Evolutionary conservation across 2,888 invertebrate genomes (phyloP).

Genomic region (Ethmia dodecea): DNA sequence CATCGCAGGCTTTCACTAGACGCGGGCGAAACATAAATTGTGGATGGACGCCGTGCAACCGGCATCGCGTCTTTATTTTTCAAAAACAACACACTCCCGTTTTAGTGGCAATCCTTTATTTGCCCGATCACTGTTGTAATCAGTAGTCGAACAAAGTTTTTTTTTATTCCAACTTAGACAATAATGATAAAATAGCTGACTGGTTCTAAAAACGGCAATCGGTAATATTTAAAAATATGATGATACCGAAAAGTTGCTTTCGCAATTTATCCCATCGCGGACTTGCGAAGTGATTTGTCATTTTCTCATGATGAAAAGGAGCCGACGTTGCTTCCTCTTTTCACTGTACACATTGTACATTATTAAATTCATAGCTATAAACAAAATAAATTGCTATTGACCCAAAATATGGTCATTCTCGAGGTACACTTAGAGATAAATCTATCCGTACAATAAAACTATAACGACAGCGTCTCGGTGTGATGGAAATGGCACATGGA

Average conservation of each 20-base stretch:
- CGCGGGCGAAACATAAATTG: conserved; percentile 55
- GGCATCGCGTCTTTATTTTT: conserved; percentile 20
- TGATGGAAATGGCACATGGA: no score
- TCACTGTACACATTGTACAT: no score
- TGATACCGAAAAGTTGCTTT: neutral
- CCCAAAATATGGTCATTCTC: no score
- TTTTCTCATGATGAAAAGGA: conserved; percentile 6
- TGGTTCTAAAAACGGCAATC: neutral
- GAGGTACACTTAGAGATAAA: no score
- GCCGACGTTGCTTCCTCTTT: no score
- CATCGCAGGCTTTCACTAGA: conserved; percentile 63
- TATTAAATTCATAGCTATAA: no score
- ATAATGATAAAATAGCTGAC: neutral
- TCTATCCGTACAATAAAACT: no score
- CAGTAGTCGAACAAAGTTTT: neutral
- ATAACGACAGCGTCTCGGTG: no score
- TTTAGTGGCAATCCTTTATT: no score
- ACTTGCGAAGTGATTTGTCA: conserved; percentile 9
- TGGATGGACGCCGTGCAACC: conserved; percentile 22
- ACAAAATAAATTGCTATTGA: no score
- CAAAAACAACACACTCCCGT: neutral
- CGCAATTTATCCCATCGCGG: conserved; percentile 2
- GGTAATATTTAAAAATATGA: neutral
- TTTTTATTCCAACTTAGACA: neutral
- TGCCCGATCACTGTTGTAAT: no score